These are phyloP conservation scores for Drosophila anomalata DNA, from an alignment of 2,888 invertebrate species.

Conservation along the genomic window DNA sequence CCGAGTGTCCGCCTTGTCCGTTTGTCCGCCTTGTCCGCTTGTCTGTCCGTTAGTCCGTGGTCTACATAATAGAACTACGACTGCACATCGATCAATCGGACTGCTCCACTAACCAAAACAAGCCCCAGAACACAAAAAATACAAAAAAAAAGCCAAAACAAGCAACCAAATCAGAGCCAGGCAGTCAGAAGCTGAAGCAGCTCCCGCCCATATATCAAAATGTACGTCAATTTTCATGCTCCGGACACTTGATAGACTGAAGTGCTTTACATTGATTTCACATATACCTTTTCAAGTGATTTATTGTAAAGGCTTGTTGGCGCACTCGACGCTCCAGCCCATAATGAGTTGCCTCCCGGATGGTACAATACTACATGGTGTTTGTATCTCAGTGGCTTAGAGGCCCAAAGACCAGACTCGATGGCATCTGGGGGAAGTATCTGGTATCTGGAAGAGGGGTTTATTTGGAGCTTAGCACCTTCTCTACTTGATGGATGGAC, in stretches of 20 bases:
- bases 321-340: slow-evolving; percentile 72
- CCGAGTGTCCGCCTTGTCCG: background rate
- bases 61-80: slow-evolving; percentile 48
- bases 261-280: slow-evolving; percentile 82
- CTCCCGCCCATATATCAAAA: slow-evolving; percentile 71
- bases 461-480: background rate
- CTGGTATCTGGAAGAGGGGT: background rate
- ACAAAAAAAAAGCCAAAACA: background rate
- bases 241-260: slow-evolving; percentile 77
- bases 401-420: slow-evolving; percentile 6
- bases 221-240: slow-evolving; percentile 79
- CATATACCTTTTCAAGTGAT: slow-evolving; percentile 79
- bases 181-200: slow-evolving; percentile 17
- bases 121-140: background rate
- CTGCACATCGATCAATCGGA: slow-evolving; percentile 62
- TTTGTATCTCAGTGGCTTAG: slow-evolving; percentile 27
- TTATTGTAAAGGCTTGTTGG: slow-evolving; percentile 81
- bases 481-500: background rate
- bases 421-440: background rate
- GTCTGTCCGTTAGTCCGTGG: slow-evolving; percentile 27
- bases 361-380: background rate
- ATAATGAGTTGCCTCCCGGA: slow-evolving; percentile 59
- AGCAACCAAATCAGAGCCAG: slow-evolving; percentile 2
- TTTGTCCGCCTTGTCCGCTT: background rate
- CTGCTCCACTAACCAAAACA: background rate